Conservation (phyloP, 2,113 vertebrate genomes). For the Nycticorax nycticorax region DNA sequence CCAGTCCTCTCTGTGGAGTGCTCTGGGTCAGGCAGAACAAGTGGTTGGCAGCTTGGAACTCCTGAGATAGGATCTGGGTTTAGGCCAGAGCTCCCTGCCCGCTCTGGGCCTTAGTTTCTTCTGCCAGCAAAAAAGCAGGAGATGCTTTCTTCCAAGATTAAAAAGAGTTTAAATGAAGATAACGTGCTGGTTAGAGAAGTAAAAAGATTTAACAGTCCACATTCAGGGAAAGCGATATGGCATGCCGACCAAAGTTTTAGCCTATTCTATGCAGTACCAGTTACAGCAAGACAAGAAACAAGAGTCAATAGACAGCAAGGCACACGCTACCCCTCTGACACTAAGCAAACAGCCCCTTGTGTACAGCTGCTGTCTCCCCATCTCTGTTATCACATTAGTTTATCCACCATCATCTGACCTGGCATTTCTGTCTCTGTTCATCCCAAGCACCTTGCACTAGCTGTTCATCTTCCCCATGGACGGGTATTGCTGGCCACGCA, state of each 20-base stretch:
- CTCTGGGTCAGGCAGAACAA: not conserved
- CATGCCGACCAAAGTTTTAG: not conserved
- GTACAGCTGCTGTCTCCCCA: not conserved
- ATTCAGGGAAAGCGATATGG: not conserved
- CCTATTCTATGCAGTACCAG: not conserved
- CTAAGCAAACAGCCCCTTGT: not conserved
- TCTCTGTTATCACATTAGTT: not conserved
- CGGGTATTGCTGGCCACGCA: not conserved
- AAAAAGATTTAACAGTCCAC: not conserved
- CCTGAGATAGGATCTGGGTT: not conserved
- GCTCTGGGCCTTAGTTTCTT: not conserved
- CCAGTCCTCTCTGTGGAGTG: rapidly evolving
- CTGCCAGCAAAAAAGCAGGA: not conserved
- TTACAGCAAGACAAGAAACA: not conserved
- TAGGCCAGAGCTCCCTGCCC: not conserved
- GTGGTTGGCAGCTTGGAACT: not conserved
- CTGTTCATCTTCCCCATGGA: not conserved
- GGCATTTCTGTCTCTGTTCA: not conserved
- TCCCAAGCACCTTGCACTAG: not conserved
- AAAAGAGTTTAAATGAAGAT: not conserved
- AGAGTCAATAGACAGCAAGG: not conserved
- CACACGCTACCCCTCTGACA: not conserved
- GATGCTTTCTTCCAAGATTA: not conserved
- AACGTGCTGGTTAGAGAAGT: not conserved
- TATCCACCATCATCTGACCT: not conserved